Evolutionary conservation across 2,113 vertebrate species (phyloP), one percentile per base, ranked within the genome.

Genomic region (Formicarius rufipectus): DNA sequence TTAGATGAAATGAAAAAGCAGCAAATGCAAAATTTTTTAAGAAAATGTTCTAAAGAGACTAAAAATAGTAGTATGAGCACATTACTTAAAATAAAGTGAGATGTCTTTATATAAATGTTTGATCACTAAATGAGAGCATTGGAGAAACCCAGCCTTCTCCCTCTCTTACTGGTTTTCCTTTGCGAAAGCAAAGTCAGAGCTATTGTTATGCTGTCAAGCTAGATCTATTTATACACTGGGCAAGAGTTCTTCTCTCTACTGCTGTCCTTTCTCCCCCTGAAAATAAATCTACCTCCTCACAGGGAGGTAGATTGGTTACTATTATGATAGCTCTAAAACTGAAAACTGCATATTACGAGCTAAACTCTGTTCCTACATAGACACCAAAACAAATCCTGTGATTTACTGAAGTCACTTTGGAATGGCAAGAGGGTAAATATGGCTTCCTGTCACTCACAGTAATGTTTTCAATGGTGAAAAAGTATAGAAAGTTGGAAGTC

Each of bases 301-400:
- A 2, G 94, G 62, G 76, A 89, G 69, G 69, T 84, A 84, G 42
- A 75, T 75, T 56, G 37, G 69, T 84, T 92, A 75, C 90, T 92
- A 47, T 95, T 95, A 93, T 66, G 64, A 95, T 53, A 47, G 80
- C 49, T 95, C 76, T 90, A 87, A 96, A 97, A 86, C 28, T 39
- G 66, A 90, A 82, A 92, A 33, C 82, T 39, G 1, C 68, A 33
- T 67, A 93, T 96, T 96, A 90, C 8, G 39, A 88, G 49, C 47
- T 74, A 71, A 94, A 84, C 12, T 42, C 58, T 81, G 17, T 12
- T 96, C 60, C 83, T 0, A 0, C 28, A 69, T 8, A 50, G 64
- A 90, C 90, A 92, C 64, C 75, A 92, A 91, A 95, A 90, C 69
- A 95, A 87, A 77, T 86, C 64, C 66, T 74, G 64, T 90, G 88